phyloP scores from a whole-genome alignment of 1,140 invertebrate species.

The Tribolium castaneum region DNA sequence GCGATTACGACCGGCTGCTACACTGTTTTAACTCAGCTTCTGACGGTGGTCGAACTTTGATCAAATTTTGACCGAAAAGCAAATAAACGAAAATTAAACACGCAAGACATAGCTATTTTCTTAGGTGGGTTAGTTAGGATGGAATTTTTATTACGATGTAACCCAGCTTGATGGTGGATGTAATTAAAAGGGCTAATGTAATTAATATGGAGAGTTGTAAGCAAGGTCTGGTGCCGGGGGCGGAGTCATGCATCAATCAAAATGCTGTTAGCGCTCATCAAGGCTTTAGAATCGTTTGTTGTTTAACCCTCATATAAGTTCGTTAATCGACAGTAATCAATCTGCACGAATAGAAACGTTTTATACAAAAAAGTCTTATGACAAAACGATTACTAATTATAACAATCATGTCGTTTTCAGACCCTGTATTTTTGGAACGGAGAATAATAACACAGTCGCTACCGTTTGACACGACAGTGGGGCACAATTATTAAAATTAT shows the following conservation, averaged over 20 bases:
- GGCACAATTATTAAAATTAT: not conserved
- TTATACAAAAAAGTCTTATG: not conserved
- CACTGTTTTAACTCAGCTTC: slow-evolving; percentile 31
- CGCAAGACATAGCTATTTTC: not conserved
- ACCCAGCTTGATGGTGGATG: not conserved
- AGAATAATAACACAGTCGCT: not conserved
- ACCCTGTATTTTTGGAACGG: not conserved
- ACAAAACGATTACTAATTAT: not conserved
- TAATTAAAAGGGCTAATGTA: slow-evolving; percentile 39
- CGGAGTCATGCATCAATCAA: slow-evolving; percentile 58
- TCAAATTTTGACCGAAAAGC: not conserved
- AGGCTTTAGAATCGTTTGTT: slow-evolving; percentile 22
- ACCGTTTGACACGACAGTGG: not conserved
- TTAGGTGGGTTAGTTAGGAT: not conserved
- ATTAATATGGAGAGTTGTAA: slow-evolving; percentile 59
- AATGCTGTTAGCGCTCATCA: slow-evolving; percentile 59
- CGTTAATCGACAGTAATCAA: slow-evolving; percentile 48
- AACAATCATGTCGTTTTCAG: not conserved
- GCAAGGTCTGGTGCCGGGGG: slow-evolving; percentile 42
- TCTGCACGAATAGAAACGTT: slow-evolving; percentile 20
- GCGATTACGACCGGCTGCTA: slow-evolving; percentile 56
- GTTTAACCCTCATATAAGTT: not conserved
- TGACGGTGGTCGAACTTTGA: slow-evolving; percentile 46
- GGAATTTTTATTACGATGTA: not conserved
- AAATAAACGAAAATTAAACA: not conserved